These are phyloP conservation scores for Taeniopygia guttata DNA, from an alignment of 2,797 vertebrate species.

Conservation along the genomic window DNA sequence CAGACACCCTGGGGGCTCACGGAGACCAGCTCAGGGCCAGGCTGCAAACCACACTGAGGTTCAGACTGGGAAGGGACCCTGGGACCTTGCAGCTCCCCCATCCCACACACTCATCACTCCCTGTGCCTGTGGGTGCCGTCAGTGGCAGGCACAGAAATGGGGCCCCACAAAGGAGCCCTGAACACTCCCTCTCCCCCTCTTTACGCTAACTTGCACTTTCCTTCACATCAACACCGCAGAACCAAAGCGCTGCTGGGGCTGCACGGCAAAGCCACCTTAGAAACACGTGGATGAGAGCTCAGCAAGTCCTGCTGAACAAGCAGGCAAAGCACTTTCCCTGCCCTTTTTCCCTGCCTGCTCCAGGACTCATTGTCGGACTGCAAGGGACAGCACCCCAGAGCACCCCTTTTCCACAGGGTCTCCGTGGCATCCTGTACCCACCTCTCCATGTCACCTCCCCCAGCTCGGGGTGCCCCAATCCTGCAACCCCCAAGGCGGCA, in stretches of 20 bases:
- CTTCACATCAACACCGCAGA: fast-evolving
- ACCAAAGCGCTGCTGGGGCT: background rate
- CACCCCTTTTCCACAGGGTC: background rate
- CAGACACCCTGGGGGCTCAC: fast-evolving
- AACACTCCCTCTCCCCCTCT: background rate
- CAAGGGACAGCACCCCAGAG: background rate
- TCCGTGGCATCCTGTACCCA: background rate
- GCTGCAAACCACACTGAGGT: background rate
- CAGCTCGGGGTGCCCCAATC: background rate
- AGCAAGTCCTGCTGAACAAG: background rate
- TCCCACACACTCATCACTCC: background rate
- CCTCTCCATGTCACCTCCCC: background rate
- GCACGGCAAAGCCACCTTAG: background rate
- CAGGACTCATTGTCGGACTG: background rate
- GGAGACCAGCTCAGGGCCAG: fast-evolving
- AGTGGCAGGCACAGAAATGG: fast-evolving
- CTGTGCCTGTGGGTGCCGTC: background rate
- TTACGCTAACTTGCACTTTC: background rate
- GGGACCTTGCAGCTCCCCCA: background rate
- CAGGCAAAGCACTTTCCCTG: background rate
- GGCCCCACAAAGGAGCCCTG: fast-evolving
- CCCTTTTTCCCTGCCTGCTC: background rate
- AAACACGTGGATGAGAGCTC: background rate
- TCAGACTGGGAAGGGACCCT: background rate
- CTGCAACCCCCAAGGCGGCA: fast-evolving